Evolutionary conservation across 2,888 invertebrate genomes (phyloP).

Genomic region (Thereva unica): DNA sequence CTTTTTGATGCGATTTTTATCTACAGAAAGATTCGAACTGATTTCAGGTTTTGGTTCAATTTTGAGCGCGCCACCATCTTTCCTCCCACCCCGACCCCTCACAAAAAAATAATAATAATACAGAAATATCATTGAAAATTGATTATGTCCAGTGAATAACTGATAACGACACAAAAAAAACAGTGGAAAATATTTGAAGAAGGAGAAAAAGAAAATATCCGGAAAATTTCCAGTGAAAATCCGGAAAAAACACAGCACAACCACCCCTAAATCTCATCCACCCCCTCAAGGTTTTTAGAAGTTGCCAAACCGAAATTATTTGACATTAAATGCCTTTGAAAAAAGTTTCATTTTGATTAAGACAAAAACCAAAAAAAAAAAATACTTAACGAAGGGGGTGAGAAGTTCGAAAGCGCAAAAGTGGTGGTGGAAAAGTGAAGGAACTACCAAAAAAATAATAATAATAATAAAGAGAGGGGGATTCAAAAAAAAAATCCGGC

Average conservation of each 20-base stretch:
- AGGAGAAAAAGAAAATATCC: not conserved
- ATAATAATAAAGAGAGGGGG: constrained; percentile 11
- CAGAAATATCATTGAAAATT: constrained; percentile 19
- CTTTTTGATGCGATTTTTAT: constrained; percentile 18
- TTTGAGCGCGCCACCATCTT: not conserved
- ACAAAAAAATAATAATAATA: too few relatives aligned
- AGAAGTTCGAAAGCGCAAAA: too few relatives aligned
- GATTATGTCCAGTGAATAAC: constrained; percentile 32
- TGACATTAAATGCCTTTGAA: constrained; percentile 20
- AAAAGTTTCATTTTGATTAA: constrained; percentile 29
- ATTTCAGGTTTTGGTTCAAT: constrained; percentile 31
- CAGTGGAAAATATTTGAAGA: too few relatives aligned
- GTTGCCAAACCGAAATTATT: constrained; percentile 19
- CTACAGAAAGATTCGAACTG: constrained; percentile 32
- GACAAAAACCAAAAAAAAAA: constrained; percentile 9
- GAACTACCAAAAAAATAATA: constrained; percentile 9
- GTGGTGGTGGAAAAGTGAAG: too few relatives aligned
- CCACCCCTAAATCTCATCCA: constrained; percentile 11
- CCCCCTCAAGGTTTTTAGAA: constrained; percentile 13
- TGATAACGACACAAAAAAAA: too few relatives aligned
- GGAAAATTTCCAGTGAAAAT: constrained; percentile 27
- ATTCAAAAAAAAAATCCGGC: constrained; percentile 12
- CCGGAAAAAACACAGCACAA: constrained; percentile 21
- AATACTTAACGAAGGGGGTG: too few relatives aligned
- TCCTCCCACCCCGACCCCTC: not conserved